Evolutionary conservation across 2,797 vertebrate species (phyloP).

Genomic region (Hemibagrus guttatus): DNA sequence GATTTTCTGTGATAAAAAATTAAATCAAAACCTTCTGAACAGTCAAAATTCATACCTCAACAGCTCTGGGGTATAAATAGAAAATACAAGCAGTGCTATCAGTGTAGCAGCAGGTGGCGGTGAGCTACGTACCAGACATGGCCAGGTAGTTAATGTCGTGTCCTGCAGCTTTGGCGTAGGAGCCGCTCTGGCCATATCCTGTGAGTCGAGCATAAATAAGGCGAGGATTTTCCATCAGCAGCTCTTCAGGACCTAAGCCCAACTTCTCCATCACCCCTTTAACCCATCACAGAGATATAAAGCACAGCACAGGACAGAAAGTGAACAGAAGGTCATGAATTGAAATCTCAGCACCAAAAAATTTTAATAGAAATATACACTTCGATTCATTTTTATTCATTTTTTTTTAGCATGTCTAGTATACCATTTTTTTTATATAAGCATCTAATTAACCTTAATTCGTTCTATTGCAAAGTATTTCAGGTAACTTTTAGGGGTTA

Average conservation of each 20-base stretch:
- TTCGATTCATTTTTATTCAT: background rate
- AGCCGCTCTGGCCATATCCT: conserved; percentile 90
- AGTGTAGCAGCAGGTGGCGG: background rate
- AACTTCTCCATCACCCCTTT: conserved; percentile 96
- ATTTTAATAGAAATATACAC: background rate
- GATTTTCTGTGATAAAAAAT: background rate
- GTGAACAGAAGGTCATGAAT: background rate
- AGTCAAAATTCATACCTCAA: background rate
- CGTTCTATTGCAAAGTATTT: background rate
- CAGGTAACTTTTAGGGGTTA: background rate
- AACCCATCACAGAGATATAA: conserved; percentile 20
- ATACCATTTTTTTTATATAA: background rate
- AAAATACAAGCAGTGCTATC: background rate
- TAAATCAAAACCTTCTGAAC: too few relatives aligned
- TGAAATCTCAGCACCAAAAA: background rate
- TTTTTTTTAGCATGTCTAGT: background rate
- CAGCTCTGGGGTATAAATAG: background rate
- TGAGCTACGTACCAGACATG: conserved; percentile 82
- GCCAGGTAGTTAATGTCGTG: conserved; percentile 96
- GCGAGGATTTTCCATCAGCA: conserved; percentile 83
- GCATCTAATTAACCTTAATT: background rate
- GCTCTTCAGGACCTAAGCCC: conserved; percentile 83
- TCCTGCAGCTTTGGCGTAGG: conserved; percentile 77
- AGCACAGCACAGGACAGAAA: background rate
- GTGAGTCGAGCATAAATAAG: conserved; percentile 94